A percentile compares a stretch with the other conserved stretches of the same genome.
These are phyloP conservation scores for Orthosia gracilis DNA, from an alignment of 2,888 invertebrate species.

Conservation along the genomic window DNA sequence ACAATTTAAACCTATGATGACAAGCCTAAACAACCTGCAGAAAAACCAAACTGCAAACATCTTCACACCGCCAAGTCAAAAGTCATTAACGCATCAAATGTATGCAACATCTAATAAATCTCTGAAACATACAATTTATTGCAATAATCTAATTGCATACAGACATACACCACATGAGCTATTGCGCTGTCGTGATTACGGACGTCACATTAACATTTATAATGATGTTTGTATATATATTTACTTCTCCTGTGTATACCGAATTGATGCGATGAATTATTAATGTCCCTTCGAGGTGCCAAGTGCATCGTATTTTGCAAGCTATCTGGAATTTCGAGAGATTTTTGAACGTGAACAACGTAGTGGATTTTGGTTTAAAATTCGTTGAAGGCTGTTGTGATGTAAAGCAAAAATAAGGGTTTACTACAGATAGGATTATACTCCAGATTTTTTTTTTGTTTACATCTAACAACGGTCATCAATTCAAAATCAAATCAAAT, in stretches of 20 bases:
- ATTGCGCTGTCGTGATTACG: slow-evolving; percentile 58
- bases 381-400: slow-evolving; percentile 18
- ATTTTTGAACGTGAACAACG: slow-evolving; percentile 22
- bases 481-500: too few species aligned
- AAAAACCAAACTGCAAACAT: background rate
- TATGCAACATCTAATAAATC: slow-evolving; percentile 59
- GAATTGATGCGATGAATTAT: slow-evolving; percentile 76
- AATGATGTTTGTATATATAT: slow-evolving; percentile 67
- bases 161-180: slow-evolving; percentile 50
- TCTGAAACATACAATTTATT: slow-evolving; percentile 55
- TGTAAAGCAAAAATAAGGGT: background rate
- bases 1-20: background rate
- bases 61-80: background rate
- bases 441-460: background rate
- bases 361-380: slow-evolving; percentile 20
- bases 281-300: slow-evolving; percentile 64
- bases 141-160: slow-evolving; percentile 57
- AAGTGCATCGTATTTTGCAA: slow-evolving; percentile 42
- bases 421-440: too few species aligned
- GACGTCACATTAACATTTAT: slow-evolving; percentile 67
- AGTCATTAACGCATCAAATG: slow-evolving; percentile 30
- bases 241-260: slow-evolving; percentile 61
- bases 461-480: too few species aligned
- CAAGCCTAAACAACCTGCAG: background rate
- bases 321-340: slow-evolving; percentile 36